These are phyloP conservation scores for Chaetogeoica ovagalla DNA, from an alignment of 2,888 invertebrate species.

Conservation along the genomic window DNA sequence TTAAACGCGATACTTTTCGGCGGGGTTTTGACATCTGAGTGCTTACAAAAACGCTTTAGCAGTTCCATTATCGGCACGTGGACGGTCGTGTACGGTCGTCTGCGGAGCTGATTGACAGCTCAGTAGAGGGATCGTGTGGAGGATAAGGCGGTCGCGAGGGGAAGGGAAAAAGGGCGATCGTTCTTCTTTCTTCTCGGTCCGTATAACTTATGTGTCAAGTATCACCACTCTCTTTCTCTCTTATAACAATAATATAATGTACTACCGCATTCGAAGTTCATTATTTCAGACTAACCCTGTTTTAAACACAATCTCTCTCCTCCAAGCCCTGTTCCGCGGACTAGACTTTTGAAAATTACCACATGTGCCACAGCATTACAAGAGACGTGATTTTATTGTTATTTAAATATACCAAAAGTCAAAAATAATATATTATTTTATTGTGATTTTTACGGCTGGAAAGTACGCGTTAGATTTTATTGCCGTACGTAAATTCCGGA, in stretches of 20 bases:
- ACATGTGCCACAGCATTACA: too few species aligned
- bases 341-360: too few species aligned
- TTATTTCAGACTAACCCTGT: slow-evolving; percentile 19
- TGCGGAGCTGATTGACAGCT: slow-evolving; percentile 46
- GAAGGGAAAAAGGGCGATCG: slow-evolving; percentile 27
- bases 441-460: too few species aligned
- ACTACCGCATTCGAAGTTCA: slow-evolving; percentile 37
- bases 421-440: too few species aligned
- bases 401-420: too few species aligned
- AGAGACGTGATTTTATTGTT: too few species aligned
- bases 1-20: slow-evolving; percentile 49
- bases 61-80: slow-evolving; percentile 55
- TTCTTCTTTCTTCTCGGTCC: slow-evolving; percentile 35
- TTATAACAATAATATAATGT: neutral
- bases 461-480: too few species aligned
- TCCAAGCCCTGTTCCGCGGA: too few species aligned
- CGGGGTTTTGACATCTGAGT: slow-evolving; percentile 38
- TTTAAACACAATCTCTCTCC: neutral
- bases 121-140: slow-evolving; percentile 31
- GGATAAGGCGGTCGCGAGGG: slow-evolving; percentile 7
- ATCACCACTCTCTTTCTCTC: neutral
- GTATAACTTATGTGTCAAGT: slow-evolving; percentile 44
- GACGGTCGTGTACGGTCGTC: slow-evolving; percentile 44
- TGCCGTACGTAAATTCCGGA: too few species aligned
- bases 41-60: slow-evolving; percentile 49